Evolutionary conservation across 2,888 invertebrate species (phyloP).

Genomic region (Ischnus inquisitorius): DNA sequence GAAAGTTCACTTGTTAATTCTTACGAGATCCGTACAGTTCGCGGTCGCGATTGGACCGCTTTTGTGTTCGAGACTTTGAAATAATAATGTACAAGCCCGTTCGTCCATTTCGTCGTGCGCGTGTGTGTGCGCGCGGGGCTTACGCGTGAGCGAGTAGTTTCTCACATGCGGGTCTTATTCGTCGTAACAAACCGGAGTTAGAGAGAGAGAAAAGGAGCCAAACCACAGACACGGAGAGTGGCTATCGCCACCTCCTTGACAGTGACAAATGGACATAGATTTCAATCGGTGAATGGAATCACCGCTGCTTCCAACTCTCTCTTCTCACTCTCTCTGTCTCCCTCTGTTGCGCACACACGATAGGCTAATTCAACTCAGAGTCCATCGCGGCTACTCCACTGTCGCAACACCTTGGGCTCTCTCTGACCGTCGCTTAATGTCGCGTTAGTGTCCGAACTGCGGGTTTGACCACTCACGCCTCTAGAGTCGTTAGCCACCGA

Average conservation of each 20-base stretch:
- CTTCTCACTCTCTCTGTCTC: constrained; percentile 66
- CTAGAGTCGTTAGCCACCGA: constrained; percentile 48
- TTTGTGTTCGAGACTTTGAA: constrained; percentile 73
- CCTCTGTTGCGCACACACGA: constrained; percentile 52
- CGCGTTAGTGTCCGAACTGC: constrained; percentile 78
- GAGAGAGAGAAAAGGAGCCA: constrained; percentile 60
- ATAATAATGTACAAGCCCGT: constrained; percentile 80
- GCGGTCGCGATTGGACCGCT: constrained; percentile 80
- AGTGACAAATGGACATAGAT: constrained; percentile 93
- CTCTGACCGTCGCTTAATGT: constrained; percentile 72
- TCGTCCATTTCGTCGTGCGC: constrained; percentile 4
- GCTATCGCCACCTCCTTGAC: constrained; percentile 87
- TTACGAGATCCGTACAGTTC: constrained; percentile 44
- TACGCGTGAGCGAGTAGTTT: constrained; percentile 2
- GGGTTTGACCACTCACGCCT: constrained; percentile 56
- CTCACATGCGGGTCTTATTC: constrained; percentile 78
- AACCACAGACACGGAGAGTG: constrained; percentile 64
- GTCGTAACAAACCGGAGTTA: constrained; percentile 63
- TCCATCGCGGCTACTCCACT: constrained; percentile 63
- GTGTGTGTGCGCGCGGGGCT: background rate
- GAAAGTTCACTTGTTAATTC: constrained; percentile 83
- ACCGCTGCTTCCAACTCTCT: constrained; percentile 81
- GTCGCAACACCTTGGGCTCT: constrained; percentile 60
- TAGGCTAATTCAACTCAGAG: constrained; percentile 53
- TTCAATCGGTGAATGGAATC: constrained; percentile 90